A percentile compares a stretch with the other conserved stretches of the same genome.
These are phyloP conservation scores for Passer montanus DNA, from an alignment of 2,113 vertebrate genomes.

Conservation along the genomic window DNA sequence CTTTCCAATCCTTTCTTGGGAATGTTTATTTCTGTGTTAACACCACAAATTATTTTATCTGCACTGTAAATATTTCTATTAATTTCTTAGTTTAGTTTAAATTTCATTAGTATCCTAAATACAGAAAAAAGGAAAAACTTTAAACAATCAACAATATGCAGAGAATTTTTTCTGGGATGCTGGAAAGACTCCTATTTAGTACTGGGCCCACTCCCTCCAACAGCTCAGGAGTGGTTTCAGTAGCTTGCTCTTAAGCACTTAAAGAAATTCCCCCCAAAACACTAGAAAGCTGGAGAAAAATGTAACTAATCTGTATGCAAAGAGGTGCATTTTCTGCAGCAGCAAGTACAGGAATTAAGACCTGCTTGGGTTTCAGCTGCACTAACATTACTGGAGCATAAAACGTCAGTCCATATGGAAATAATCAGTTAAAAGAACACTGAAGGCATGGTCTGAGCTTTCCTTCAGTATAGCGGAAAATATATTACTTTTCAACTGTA, in stretches of 20 bases:
- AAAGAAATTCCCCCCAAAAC: background rate
- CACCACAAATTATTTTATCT: background rate
- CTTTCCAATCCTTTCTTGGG: background rate
- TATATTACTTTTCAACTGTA: background rate
- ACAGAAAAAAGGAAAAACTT: background rate
- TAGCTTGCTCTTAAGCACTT: background rate
- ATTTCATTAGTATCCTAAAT: background rate
- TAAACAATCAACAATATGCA: background rate
- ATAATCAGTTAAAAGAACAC: background rate
- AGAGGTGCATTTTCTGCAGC: background rate
- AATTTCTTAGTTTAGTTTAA: slow-evolving; percentile 18
- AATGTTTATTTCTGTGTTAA: slow-evolving; percentile 5
- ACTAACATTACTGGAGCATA: background rate
- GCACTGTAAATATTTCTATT: slow-evolving; percentile 16
- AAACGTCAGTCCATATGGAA: slow-evolving; percentile 1
- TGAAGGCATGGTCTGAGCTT: background rate
- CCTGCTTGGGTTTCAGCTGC: background rate
- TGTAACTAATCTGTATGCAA: background rate
- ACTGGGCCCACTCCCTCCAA: background rate
- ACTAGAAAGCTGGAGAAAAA: background rate
- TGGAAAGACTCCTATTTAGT: background rate
- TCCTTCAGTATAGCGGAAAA: background rate
- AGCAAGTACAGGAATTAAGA: background rate
- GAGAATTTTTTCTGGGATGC: background rate
- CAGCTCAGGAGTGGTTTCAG: background rate